Percentiles rank a stretch among this genome's conserved stretches.
These are phyloP conservation scores for Pontoporia blainvillei DNA, from an alignment of 2,113 vertebrate genomes.

Conservation along the genomic window DNA sequence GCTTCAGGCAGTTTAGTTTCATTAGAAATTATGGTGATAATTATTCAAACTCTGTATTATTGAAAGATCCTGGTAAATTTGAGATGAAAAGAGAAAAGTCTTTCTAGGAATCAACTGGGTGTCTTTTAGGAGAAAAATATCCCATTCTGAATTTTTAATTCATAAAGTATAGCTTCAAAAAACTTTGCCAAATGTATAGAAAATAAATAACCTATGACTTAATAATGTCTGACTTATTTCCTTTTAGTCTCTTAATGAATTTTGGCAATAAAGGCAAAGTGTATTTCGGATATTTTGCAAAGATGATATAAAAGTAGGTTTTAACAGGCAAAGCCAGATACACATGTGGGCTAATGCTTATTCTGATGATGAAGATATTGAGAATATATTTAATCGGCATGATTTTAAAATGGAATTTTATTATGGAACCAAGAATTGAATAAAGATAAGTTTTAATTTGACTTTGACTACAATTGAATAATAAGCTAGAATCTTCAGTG, in stretches of 20 bases:
- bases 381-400: not conserved
- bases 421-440: not conserved
- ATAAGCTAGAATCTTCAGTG: not conserved
- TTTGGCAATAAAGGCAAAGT: not conserved
- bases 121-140: not conserved
- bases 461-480: not conserved
- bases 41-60: not conserved
- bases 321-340: not conserved
- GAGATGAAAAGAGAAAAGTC: not conserved
- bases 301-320: not conserved
- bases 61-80: not conserved
- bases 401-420: not conserved
- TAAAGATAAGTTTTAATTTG: not conserved
- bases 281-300: not conserved
- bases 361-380: not conserved
- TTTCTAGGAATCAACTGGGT: not conserved
- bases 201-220: not conserved
- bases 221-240: not conserved
- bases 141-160: constrained; percentile 22
- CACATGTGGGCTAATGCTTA: not conserved
- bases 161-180: not conserved
- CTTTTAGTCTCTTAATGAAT: not conserved
- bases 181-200: not conserved
- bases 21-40: not conserved
- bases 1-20: not conserved